Evolutionary conservation across 1,140 invertebrate species (phyloP), one percentile per base, ranked within the genome.

Genomic region (Drosophila sproati): DNA sequence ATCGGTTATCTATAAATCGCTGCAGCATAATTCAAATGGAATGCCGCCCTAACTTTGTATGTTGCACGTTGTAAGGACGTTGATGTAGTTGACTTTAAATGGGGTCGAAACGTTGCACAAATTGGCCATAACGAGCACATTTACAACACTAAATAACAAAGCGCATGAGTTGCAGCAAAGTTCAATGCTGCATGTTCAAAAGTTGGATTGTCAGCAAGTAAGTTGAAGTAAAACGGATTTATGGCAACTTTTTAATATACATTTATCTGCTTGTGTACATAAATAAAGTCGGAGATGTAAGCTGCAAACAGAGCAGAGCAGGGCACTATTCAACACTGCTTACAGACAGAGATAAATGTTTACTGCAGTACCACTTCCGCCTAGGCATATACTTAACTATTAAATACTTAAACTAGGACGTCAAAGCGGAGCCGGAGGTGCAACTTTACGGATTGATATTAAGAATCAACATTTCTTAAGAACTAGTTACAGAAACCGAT

Each of bases 1-100:
- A 1, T 76, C 73, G 6, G 10, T 66, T 7, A 68, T 76, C 2
- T 76, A 72, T n/a, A 45, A 72, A 10, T 35, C 68, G 3, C 31
- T 76, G 4, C 6, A 7, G 2, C 29, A 7, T 4, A 4, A 1
- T 29, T 6, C 59, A 0, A 31, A 32, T 6, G 4, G 1, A 8
- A 8, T 1, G 4, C 32, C 4, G 4, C 73, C 73, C 0, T 59
- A 63, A 5, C 6, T 76, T 2, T 7, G 12, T 10, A 76, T 76
- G 73, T 64, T 57, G 4, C 68, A 76, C 12, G 73, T 20, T 20
- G 73, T 32, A 51, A 5, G 0, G 34, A 64, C 3, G 73, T 72
- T 52, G n/a, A 59, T 2, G 39, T 76, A 3, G 55, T 76, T 2
- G 29, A 47, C 3, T 72, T 39, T 10, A 5, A 45, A 48, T 76